A percentile compares a stretch with the other conserved stretches of the same genome.
These are phyloP conservation scores for Datnioides undecimradiatus DNA, from an alignment of 2,113 vertebrate species.

Conservation along the genomic window DNA sequence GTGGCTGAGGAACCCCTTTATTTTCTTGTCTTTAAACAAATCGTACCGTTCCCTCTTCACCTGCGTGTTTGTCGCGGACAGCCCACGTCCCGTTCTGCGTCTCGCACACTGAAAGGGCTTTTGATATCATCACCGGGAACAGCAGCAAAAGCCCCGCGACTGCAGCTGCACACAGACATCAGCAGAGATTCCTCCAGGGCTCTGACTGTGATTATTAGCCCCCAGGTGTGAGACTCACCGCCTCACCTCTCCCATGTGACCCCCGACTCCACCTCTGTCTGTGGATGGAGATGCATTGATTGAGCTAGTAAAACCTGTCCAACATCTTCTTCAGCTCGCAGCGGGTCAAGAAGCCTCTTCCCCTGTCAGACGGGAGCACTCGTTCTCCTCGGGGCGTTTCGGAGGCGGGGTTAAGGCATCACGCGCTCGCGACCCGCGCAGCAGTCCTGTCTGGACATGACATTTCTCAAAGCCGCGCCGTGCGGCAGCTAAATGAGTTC, in stretches of 20 bases:
- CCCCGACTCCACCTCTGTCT: neutral
- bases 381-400: constrained; percentile 4
- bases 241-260: constrained; percentile 4
- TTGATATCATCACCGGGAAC: constrained; percentile 30
- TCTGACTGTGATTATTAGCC: constrained; percentile 1
- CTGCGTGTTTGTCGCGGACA: constrained; percentile 25
- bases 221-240: constrained; percentile 9
- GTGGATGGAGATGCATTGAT: constrained; percentile 7
- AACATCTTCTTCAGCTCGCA: neutral
- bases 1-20: constrained; percentile 1
- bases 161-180: constrained; percentile 1
- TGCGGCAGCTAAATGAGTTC: constrained; percentile 56
- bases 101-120: constrained; percentile 30
- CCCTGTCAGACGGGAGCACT: neutral
- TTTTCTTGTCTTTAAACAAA: constrained; percentile 15
- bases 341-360: constrained; percentile 2
- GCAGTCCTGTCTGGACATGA: constrained; percentile 56
- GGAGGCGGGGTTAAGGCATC: constrained; percentile 5
- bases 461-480: constrained; percentile 72
- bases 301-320: neutral
- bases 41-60: neutral
- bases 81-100: constrained; percentile 6
- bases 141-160: constrained; percentile 11
- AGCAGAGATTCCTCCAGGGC: neutral
- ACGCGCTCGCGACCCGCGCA: constrained; percentile 24